phyloP scores from a whole-genome alignment of 2,113 vertebrate species.

The Mobula birostris region DNA sequence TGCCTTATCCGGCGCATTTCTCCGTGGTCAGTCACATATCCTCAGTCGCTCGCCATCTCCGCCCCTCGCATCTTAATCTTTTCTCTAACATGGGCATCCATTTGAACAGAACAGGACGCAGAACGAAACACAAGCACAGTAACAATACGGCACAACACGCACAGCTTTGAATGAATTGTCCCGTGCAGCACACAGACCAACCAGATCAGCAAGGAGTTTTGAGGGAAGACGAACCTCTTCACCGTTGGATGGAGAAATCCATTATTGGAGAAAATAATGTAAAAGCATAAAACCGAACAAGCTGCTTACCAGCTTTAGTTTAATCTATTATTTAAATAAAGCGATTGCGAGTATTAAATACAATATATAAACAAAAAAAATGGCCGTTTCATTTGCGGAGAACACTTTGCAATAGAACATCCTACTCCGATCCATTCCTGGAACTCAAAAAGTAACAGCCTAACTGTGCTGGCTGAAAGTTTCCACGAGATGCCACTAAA shows the following conservation, averaged over 20 bases:
- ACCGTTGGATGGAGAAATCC: not conserved
- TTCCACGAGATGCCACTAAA: not conserved
- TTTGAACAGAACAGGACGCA: not conserved
- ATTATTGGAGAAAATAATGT: too few species aligned
- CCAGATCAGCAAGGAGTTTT: not conserved
- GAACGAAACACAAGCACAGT: not conserved
- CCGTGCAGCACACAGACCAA: not conserved
- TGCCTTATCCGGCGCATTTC: not conserved
- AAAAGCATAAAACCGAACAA: not conserved
- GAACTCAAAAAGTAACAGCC: not conserved
- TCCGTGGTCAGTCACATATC: not conserved
- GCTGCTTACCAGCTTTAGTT: not conserved
- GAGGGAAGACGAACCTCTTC: not conserved
- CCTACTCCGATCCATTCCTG: not conserved
- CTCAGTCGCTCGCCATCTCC: not conserved
- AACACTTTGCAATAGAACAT: not conserved
- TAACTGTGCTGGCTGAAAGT: not conserved
- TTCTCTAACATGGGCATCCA: not conserved
- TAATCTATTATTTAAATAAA: not conserved
- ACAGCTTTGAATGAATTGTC: too few species aligned
- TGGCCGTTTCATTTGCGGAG: too few species aligned
- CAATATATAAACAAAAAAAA: not conserved
- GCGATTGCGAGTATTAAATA: not conserved
- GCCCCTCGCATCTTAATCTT: too few species aligned
- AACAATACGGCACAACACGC: not conserved